Evolutionary conservation across 2,113 vertebrate genomes (phyloP).

Genomic region (Hemicordylus capensis): DNA sequence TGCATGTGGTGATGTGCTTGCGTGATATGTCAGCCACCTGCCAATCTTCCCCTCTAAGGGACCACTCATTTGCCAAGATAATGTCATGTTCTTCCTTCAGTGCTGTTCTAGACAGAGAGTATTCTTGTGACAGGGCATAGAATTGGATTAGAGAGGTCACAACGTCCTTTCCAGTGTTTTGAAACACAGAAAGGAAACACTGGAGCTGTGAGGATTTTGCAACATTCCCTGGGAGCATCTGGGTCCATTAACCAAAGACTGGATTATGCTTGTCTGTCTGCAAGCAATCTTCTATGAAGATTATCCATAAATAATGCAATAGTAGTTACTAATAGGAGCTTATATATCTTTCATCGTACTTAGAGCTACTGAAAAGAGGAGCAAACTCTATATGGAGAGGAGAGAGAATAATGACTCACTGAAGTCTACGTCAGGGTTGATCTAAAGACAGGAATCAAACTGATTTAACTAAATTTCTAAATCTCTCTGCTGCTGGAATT

Average conservation of each 20-base stretch:
- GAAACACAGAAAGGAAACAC: not conserved
- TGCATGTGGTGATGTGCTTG: too few species aligned
- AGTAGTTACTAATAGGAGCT: slow-evolving; percentile 34
- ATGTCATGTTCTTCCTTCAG: too few species aligned
- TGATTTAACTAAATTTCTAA: fast-evolving
- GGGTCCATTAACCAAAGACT: slow-evolving; percentile 16
- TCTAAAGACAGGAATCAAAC: not conserved
- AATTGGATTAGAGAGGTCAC: not conserved
- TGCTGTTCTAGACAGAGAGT: too few species aligned
- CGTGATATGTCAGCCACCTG: too few species aligned
- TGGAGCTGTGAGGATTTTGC: not conserved
- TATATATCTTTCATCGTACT: slow-evolving; percentile 29
- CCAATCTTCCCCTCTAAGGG: not conserved
- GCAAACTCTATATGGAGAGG: not conserved
- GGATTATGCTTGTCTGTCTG: slow-evolving; percentile 9
- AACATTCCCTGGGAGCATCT: not conserved
- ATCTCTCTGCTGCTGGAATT: not conserved
- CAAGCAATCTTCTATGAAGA: slow-evolving; percentile 20
- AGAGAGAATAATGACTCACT: not conserved
- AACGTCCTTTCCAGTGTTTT: not conserved
- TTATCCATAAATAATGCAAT: slow-evolving; percentile 37
- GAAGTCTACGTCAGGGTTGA: not conserved
- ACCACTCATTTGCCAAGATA: not conserved
- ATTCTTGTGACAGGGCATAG: not conserved
- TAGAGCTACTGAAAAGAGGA: not conserved